Conservation (phyloP, 2,888 invertebrate genomes). For the Synanthedon tipuliformis region DNA sequence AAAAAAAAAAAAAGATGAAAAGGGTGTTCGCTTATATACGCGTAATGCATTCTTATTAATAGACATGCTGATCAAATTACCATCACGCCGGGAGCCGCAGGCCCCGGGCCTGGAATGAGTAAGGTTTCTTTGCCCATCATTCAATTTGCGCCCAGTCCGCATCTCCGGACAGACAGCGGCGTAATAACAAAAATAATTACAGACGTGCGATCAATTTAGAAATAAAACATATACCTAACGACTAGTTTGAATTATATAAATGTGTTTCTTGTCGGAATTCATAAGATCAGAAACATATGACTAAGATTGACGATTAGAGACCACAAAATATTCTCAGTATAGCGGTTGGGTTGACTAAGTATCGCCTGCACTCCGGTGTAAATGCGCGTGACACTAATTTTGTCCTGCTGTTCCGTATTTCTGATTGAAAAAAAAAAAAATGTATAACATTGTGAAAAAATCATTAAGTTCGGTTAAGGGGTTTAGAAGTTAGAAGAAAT, state of each 20-base stretch:
- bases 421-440: too few relatives aligned
- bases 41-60: slow-evolving; percentile 20
- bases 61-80: slow-evolving; percentile 45
- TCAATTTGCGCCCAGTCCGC: background rate
- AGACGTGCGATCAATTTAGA: slow-evolving; percentile 3
- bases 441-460: too few relatives aligned
- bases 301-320: too few relatives aligned
- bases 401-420: too few relatives aligned
- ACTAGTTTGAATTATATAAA: background rate
- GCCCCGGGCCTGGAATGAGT: slow-evolving; percentile 39
- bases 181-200: slow-evolving; percentile 29
- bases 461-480: too few relatives aligned
- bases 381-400: too few relatives aligned
- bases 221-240: slow-evolving; percentile 3
- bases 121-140: slow-evolving; percentile 20
- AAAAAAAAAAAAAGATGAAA: background rate
- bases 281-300: background rate
- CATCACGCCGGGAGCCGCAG: slow-evolving; percentile 37
- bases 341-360: too few relatives aligned
- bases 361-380: too few relatives aligned
- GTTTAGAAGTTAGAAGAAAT: too few relatives aligned
- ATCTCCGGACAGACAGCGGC: background rate
- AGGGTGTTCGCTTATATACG: background rate
- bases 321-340: too few relatives aligned
- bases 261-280: background rate